Evolutionary conservation across 1,140 invertebrate genomes (phyloP).

Genomic region (Philopotamus ludificatus): DNA sequence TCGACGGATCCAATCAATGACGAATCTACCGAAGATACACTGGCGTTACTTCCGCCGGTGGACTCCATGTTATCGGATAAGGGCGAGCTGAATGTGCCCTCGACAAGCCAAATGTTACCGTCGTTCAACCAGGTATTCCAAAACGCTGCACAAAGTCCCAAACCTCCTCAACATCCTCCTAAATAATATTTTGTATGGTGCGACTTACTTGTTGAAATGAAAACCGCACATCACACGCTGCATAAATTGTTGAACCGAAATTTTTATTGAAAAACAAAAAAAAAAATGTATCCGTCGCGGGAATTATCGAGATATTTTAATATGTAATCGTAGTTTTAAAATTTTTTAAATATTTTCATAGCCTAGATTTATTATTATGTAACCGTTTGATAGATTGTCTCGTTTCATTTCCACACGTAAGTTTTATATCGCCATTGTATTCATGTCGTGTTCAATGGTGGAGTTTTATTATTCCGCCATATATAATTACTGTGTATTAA

Average conservation of each 20-base stretch:
- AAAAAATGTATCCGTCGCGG: too few relatives aligned
- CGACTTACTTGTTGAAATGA: neutral
- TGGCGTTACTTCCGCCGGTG: too few relatives aligned
- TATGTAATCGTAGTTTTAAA: too few relatives aligned
- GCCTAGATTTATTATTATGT: too few relatives aligned
- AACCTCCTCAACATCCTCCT: constrained; percentile 53
- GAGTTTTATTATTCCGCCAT: neutral
- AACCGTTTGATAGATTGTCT: too few relatives aligned
- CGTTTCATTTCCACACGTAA: neutral
- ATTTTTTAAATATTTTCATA: too few relatives aligned
- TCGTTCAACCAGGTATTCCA: constrained; percentile 54
- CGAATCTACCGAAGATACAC: constrained; percentile 43
- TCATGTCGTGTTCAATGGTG: constrained; percentile 12
- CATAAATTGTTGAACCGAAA: too few relatives aligned
- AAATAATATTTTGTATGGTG: constrained; percentile 4
- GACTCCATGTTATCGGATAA: constrained; percentile 47
- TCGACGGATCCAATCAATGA: constrained; percentile 42
- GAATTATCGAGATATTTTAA: too few relatives aligned
- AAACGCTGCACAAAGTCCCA: constrained; percentile 51
- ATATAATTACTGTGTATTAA: constrained; percentile 12
- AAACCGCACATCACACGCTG: too few relatives aligned
- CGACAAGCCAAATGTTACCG: constrained; percentile 44
- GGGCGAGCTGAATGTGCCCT: constrained; percentile 19
- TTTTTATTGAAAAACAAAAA: too few relatives aligned
- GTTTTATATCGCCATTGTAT: neutral